A percentile compares a stretch with the other conserved stretches of the same genome.
Conservation (phyloP, 53 echinoderm and acorn worm species). For the Luidia sarsii region DNA sequence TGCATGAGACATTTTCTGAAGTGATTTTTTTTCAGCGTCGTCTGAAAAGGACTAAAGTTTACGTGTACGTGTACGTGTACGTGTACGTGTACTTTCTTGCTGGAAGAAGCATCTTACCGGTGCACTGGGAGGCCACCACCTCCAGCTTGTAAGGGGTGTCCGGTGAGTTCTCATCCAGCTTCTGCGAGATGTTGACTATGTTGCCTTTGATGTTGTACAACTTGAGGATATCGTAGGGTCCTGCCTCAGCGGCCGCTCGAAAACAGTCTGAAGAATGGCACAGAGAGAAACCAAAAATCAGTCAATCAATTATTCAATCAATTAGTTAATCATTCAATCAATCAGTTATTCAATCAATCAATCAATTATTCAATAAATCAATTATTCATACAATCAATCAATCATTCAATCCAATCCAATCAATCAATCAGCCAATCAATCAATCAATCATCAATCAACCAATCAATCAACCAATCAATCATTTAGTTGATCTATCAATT, state of each 20-base stretch:
- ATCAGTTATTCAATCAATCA: background rate
- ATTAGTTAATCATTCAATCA: background rate
- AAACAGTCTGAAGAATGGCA: conserved; percentile 76
- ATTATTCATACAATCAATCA: too few relatives aligned
- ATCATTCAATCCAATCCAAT: too few relatives aligned
- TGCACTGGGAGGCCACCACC: conserved; percentile 88
- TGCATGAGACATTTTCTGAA: too few relatives aligned
- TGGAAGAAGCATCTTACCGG: conserved; percentile 69
- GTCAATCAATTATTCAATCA: background rate
- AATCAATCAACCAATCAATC: too few relatives aligned
- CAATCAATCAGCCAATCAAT: too few relatives aligned
- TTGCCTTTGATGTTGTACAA: conserved; percentile 91
- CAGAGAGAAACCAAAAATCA: background rate
- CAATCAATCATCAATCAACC: too few relatives aligned
- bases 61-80: background rate
- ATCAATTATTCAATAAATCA: too few relatives aligned
- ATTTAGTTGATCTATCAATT: too few relatives aligned
- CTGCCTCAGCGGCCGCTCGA: conserved; percentile 93
- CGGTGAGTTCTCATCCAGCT: conserved; percentile 83
- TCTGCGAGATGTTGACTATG: conserved; percentile 92
- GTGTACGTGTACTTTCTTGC: background rate
- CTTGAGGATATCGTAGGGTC: conserved; percentile 96
- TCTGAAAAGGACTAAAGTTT: too few relatives aligned
- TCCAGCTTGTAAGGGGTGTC: conserved; percentile 85
- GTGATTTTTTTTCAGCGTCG: too few relatives aligned